phyloP scores from a whole-genome alignment of 1,140 invertebrate genomes.

The Drosophila cardini region DNA sequence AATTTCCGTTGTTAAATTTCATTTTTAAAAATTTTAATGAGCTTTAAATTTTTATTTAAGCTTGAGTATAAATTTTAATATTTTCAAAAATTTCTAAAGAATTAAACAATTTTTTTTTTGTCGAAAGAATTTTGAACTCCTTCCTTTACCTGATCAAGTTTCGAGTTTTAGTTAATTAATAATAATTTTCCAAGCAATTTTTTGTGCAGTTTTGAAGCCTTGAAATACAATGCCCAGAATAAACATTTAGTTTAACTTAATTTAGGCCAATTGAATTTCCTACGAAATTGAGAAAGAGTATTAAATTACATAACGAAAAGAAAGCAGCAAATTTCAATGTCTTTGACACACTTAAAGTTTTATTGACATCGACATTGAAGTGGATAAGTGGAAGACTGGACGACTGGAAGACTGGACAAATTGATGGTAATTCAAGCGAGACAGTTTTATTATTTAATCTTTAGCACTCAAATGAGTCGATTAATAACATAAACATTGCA shows the following conservation, averaged over 20 bases:
- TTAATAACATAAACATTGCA: conserved; percentile 13
- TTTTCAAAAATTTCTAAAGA: no score
- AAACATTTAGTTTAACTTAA: no score
- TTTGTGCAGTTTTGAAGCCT: no score
- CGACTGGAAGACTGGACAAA: conserved; percentile 20
- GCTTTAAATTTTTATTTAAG: no score
- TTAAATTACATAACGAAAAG: not conserved
- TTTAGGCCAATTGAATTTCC: not conserved
- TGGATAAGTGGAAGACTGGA: conserved; percentile 30
- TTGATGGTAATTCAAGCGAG: not conserved
- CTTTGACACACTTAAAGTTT: conserved; percentile 51
- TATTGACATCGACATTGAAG: conserved; percentile 62
- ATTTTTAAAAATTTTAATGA: no score
- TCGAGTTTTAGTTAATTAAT: no score
- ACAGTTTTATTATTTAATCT: conserved; percentile 51
- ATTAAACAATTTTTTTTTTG: no score
- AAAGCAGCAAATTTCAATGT: conserved; percentile 44
- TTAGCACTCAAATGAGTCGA: conserved; percentile 41
- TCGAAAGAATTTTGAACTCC: no score
- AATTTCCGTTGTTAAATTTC: no score
- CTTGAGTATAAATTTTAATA: no score
- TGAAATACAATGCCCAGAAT: not conserved
- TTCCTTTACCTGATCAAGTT: no score
- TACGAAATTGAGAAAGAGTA: not conserved
- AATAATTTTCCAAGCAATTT: no score